These are phyloP conservation scores for Limonius californicus DNA, from an alignment of 1,140 invertebrate genomes.

Conservation along the genomic window DNA sequence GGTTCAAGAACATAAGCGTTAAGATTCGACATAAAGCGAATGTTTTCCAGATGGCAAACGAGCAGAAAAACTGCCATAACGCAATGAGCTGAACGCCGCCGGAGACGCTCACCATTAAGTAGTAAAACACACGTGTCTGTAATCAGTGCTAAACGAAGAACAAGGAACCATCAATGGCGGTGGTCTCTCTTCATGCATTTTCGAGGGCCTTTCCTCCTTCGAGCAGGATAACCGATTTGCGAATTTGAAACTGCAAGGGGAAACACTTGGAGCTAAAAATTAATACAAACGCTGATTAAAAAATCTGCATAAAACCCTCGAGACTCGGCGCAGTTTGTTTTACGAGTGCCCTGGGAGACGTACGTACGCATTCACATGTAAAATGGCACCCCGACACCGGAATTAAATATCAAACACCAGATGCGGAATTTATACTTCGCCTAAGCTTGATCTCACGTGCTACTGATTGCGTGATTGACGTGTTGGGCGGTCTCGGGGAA, in stretches of 20 bases:
- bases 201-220: neutral
- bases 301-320: constrained; percentile 25
- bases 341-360: constrained; percentile 29
- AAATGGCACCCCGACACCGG: constrained; percentile 23
- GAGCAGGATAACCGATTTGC: neutral
- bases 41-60: neutral
- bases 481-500: neutral
- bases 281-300: constrained; percentile 27
- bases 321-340: constrained; percentile 27
- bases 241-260: neutral
- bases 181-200: neutral
- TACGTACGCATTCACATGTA: constrained; percentile 28
- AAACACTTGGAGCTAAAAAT: constrained; percentile 19
- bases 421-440: constrained; percentile 4
- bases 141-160: neutral
- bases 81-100: neutral
- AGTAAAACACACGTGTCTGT: neutral
- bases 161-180: neutral
- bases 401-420: constrained; percentile 28
- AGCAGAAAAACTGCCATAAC: neutral
- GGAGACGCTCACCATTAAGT: neutral
- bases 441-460: neutral
- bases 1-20: neutral
- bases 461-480: neutral
- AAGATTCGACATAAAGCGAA: neutral